Conservation (phyloP, 2,797 vertebrate species). For the Lateolabrax maculatus region DNA sequence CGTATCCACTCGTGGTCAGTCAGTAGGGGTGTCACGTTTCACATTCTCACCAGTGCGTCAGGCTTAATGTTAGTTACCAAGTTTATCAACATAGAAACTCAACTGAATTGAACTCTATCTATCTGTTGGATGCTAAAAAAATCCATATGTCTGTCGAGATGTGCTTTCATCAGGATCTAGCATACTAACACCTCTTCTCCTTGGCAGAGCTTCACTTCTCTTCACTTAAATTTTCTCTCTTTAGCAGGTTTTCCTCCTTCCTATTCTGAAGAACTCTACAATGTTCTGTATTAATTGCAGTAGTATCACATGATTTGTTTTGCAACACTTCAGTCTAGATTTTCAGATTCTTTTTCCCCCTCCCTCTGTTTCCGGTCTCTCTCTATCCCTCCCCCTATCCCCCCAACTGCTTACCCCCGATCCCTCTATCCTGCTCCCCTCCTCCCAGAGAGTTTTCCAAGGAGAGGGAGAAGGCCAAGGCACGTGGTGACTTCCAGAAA, state of each 20-base stretch:
- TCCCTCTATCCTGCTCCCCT: slow-evolving; percentile 49
- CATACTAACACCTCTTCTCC: slow-evolving; percentile 68
- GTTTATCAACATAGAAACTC: background rate
- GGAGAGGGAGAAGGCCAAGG: slow-evolving; percentile 98
- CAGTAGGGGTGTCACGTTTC: background rate
- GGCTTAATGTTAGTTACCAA: background rate
- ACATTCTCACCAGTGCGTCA: background rate
- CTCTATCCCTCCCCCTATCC: slow-evolving; percentile 53
- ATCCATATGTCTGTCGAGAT: slow-evolving; percentile 14
- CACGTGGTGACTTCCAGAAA: slow-evolving; percentile 98
- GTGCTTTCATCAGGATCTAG: slow-evolving; percentile 40
- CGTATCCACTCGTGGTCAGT: background rate
- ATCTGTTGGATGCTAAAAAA: background rate
- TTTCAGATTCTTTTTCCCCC: slow-evolving; percentile 67
- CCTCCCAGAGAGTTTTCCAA: slow-evolving; percentile 96
- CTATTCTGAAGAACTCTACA: slow-evolving; percentile 11
- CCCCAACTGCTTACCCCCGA: slow-evolving; percentile 55
- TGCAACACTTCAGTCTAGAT: slow-evolving; percentile 51
- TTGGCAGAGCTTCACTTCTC: slow-evolving; percentile 40
- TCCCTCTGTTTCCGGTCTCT: slow-evolving; percentile 26
- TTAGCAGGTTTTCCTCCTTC: slow-evolving; percentile 63
- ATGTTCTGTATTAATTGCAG: slow-evolving; percentile 9
- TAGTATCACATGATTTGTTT: slow-evolving; percentile 26
- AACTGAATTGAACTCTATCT: background rate
- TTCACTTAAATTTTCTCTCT: slow-evolving; percentile 31